Conservation (phyloP, 1,140 invertebrate genomes). For the Triops cancriformis region DNA sequence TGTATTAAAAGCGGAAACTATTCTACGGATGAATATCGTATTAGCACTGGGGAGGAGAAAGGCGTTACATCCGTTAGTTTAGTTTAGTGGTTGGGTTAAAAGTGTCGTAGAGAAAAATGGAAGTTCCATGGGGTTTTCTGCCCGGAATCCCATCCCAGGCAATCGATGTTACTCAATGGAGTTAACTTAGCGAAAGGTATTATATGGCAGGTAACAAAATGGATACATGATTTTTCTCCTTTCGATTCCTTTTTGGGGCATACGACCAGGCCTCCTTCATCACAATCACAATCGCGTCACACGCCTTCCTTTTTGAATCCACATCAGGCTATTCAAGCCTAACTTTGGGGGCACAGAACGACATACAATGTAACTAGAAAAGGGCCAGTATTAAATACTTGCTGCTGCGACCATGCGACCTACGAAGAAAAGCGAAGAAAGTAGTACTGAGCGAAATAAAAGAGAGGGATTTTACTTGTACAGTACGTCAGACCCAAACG, state of each 20-base stretch:
- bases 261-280: not conserved
- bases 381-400: not conserved
- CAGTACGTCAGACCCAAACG: not conserved
- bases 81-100: constrained; percentile 3
- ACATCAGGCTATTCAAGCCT: not conserved
- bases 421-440: no score
- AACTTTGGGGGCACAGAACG: not conserved
- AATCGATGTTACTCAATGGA: constrained; percentile 14
- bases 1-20: not conserved
- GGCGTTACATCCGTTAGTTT: not conserved
- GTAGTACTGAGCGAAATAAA: not conserved
- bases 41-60: not conserved
- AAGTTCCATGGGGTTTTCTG: not conserved
- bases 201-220: constrained; percentile 4
- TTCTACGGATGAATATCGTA: not conserved
- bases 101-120: not conserved
- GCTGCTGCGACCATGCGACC: not conserved
- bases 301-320: not conserved
- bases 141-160: not conserved
- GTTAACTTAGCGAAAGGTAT: constrained; percentile 2
- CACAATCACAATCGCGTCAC: constrained; percentile 12
- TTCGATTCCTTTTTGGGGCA: not conserved
- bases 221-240: constrained; percentile 1
- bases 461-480: not conserved
- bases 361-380: not conserved